Percentiles rank a stretch among this genome's conserved stretches.
These are phyloP conservation scores for Drosophila cognata DNA, from an alignment of 2,888 invertebrate species.

Conservation along the genomic window DNA sequence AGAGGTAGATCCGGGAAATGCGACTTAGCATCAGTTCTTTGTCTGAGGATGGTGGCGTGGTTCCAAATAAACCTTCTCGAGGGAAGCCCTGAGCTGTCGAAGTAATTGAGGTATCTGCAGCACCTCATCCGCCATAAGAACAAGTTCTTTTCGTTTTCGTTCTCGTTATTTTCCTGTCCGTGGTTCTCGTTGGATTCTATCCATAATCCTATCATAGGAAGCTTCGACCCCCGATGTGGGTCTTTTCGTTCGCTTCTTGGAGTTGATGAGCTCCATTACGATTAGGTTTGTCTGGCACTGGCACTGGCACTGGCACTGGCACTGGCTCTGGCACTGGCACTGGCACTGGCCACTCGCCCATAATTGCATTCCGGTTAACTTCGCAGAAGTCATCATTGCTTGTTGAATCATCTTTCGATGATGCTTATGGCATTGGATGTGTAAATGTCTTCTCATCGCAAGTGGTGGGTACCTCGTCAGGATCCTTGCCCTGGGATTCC, in stretches of 20 bases:
- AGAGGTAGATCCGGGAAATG: conserved; percentile 65
- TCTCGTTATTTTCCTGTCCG: no score
- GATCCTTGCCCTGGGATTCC: conserved; percentile 27
- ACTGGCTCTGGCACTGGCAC: not conserved
- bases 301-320: no score
- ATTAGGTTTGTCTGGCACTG: conserved; percentile 1
- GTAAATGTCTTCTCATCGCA: not conserved
- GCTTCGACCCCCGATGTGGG: conserved; percentile 38
- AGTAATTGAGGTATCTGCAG: conserved; percentile 58
- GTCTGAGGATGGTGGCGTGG: conserved; percentile 58
- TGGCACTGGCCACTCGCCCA: conserved; percentile 10
- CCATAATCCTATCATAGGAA: no score
- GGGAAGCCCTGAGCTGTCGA: conserved; percentile 57
- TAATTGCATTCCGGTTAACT: conserved; percentile 9
- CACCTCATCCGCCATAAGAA: conserved; percentile 60
- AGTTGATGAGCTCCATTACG: conserved; percentile 55
- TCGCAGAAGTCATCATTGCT: conserved; percentile 6
- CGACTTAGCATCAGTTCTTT: conserved; percentile 65
- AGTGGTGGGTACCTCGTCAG: conserved; percentile 10
- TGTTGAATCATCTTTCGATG: conserved; percentile 1
- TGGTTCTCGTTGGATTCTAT: no score
- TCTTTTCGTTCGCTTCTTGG: conserved; percentile 15
- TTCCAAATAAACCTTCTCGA: conserved; percentile 65
- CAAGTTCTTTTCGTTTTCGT: conserved; percentile 8
- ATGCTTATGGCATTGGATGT: not conserved